phyloP scores from a whole-genome alignment of 2,797 vertebrate genomes.

The Gambusia yucatana region DNA sequence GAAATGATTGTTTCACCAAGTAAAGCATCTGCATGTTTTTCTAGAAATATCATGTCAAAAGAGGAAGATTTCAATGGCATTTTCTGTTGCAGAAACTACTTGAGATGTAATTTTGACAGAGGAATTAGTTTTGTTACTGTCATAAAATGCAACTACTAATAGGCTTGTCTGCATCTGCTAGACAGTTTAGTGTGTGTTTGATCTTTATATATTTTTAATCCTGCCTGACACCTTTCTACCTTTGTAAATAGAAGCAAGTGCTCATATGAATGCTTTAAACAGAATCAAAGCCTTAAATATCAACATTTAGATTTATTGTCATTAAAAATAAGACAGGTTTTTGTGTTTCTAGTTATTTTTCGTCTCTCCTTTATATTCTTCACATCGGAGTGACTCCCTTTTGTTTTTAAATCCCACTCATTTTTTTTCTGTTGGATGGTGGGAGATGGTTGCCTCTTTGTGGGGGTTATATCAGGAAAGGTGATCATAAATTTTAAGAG shows the following conservation, averaged over 20 bases:
- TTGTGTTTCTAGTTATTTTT: constrained; percentile 11
- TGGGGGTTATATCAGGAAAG: constrained; percentile 85
- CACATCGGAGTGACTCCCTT: constrained; percentile 56
- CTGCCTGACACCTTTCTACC: constrained; percentile 37
- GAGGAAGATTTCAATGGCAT: constrained; percentile 18
- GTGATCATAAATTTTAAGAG: constrained; percentile 89
- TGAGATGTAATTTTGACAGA: constrained; percentile 37
- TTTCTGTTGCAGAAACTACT: constrained; percentile 20
- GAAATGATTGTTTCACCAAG: constrained; percentile 52
- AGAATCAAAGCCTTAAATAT: constrained; percentile 49
- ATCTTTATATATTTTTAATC: constrained; percentile 51
- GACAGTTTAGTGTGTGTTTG: constrained; percentile 46
- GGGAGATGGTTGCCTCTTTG: constrained; percentile 42
- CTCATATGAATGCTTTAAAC: constrained; percentile 47
- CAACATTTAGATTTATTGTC: constrained; percentile 29
- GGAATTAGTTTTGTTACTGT: constrained; percentile 51
- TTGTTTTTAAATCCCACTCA: constrained; percentile 67
- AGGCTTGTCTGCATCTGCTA: constrained; percentile 37
- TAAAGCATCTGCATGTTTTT: constrained; percentile 34
- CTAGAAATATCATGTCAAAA: constrained; percentile 40
- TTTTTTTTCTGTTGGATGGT: constrained; percentile 39
- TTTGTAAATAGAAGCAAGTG: constrained; percentile 48
- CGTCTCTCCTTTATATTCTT: constrained; percentile 52
- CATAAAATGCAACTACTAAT: constrained; percentile 47
- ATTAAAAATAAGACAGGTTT: constrained; percentile 16